A percentile compares a stretch with the other conserved stretches of the same genome.
Evolutionary conservation across 2,797 vertebrate species (phyloP).

Genomic region (Myotis vivesi): DNA sequence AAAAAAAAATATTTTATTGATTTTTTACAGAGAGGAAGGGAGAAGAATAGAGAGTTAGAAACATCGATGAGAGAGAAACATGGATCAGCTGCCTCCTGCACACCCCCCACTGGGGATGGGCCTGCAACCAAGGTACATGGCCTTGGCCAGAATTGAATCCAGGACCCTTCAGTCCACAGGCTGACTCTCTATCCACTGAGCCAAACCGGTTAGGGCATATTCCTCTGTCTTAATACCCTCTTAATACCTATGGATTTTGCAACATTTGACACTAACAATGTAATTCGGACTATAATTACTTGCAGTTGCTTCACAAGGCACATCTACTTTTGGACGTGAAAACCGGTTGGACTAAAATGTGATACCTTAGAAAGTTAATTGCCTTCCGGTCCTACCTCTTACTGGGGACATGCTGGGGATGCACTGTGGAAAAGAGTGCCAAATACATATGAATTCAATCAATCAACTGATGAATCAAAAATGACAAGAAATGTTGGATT

Average conservation of each 20-base stretch:
- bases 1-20: too few relatives aligned
- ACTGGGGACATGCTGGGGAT: background rate
- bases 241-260: background rate
- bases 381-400: background rate
- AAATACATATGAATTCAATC: conserved; percentile 11
- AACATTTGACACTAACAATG: background rate
- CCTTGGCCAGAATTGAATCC: too few relatives aligned
- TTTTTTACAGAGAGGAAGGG: too few relatives aligned
- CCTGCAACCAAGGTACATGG: too few relatives aligned
- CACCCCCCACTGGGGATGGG: too few relatives aligned
- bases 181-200: too few relatives aligned
- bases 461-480: conserved; percentile 33
- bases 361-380: background rate
- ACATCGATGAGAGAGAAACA: too few relatives aligned
- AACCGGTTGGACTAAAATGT: background rate
- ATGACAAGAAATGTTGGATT: background rate
- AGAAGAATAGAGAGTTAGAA: too few relatives aligned
- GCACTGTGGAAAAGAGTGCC: background rate
- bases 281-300: background rate
- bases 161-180: too few relatives aligned
- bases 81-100: too few relatives aligned
- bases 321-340: background rate
- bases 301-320: background rate
- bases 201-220: background rate
- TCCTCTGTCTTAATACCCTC: background rate